A percentile compares a stretch with the other conserved stretches of the same genome.
Conservation (phyloP, 2,888 invertebrate species). For the Leptinotarsa haldemani region DNA sequence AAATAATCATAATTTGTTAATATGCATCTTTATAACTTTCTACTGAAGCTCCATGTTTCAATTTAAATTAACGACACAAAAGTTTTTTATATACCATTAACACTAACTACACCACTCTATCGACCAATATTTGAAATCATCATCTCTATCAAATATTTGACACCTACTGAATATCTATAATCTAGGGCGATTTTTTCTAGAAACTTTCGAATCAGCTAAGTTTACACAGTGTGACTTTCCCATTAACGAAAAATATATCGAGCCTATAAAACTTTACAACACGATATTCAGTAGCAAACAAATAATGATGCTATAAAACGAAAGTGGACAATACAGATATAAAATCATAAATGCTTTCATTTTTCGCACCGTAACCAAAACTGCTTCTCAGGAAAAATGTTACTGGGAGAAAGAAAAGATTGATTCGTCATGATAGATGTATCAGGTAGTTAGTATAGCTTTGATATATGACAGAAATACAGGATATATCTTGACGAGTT, state of each 20-base stretch:
- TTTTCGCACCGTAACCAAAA: constrained; percentile 20
- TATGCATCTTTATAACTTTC: too few relatives aligned
- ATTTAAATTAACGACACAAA: too few relatives aligned
- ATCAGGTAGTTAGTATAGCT: neutral
- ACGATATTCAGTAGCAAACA: constrained; percentile 54
- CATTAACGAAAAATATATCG: constrained; percentile 1
- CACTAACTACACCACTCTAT: too few relatives aligned
- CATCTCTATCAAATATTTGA: neutral
- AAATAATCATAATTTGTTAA: too few relatives aligned
- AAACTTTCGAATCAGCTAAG: constrained; percentile 4
- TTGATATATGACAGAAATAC: constrained; percentile 10
- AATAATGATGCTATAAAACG: constrained; percentile 59
- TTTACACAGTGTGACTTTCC: neutral
- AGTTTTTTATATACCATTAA: too few relatives aligned
- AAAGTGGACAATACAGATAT: constrained; percentile 56
- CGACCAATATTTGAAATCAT: neutral
- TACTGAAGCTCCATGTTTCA: too few relatives aligned
- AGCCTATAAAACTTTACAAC: constrained; percentile 48
- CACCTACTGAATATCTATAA: neutral
- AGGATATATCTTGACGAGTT: too few relatives aligned
- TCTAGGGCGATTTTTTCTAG: constrained; percentile 7
- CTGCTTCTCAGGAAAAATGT: constrained; percentile 4
- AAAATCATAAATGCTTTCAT: constrained; percentile 52
- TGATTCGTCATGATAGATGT: constrained; percentile 13
- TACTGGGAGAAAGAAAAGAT: neutral